These are phyloP conservation scores for Anthophora plumipes DNA, from an alignment of 2,888 invertebrate genomes.

Conservation along the genomic window DNA sequence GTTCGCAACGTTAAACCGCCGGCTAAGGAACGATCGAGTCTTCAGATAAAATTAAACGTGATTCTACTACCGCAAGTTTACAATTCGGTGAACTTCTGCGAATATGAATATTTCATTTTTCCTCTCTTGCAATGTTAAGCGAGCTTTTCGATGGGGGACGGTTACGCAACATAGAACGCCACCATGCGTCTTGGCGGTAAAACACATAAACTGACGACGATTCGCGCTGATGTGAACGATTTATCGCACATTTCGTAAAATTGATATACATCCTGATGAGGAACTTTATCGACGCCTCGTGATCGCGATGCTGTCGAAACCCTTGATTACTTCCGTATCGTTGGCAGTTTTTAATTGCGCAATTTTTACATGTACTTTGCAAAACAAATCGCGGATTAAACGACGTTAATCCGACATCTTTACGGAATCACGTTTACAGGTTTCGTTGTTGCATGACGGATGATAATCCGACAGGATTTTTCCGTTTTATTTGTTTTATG, in stretches of 20 bases:
- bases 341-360: conserved; percentile 3
- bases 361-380: not conserved
- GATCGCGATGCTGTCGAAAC: conserved; percentile 12
- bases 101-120: conserved; percentile 11
- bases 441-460: not conserved
- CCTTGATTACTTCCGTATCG: not conserved
- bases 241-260: conserved; percentile 25
- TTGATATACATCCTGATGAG: not conserved
- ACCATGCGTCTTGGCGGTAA: not conserved
- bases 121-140: not conserved
- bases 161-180: not conserved
- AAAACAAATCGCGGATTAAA: conserved; percentile 6
- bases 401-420: not conserved
- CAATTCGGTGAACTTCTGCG: not conserved
- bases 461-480: not conserved
- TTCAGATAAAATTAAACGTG: conserved; percentile 8
- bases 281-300: not conserved
- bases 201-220: not conserved
- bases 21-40: not conserved
- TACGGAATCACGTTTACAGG: not conserved
- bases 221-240: not conserved
- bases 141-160: not conserved
- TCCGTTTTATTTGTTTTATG: not conserved
- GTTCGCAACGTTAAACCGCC: not conserved
- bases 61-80: not conserved